Percentiles rank a stretch among this genome's conserved stretches.
These are phyloP conservation scores for Heloderma charlesbogerti DNA, from an alignment of 2,113 vertebrate species.

Conservation along the genomic window DNA sequence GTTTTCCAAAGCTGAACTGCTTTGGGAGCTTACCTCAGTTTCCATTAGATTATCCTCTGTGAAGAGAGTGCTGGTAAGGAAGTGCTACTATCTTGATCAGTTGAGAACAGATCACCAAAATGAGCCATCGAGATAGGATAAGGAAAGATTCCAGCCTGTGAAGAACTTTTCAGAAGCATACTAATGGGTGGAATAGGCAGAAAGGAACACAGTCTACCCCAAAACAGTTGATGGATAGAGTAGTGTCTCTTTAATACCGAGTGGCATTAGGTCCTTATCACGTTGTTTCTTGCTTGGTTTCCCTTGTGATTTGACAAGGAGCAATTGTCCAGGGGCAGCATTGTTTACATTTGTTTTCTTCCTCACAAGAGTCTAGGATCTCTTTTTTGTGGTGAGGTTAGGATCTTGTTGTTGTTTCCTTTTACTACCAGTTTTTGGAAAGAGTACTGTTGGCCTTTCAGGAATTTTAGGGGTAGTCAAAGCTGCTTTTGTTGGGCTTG, in stretches of 20 bases:
- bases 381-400: background rate
- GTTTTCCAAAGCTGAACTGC: background rate
- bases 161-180: background rate
- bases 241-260: conserved; percentile 1
- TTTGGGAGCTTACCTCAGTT: background rate
- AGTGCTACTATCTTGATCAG: background rate
- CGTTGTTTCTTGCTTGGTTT: background rate
- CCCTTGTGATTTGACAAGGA: background rate
- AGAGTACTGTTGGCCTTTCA: background rate
- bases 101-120: background rate
- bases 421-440: background rate
- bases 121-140: background rate
- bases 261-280: background rate
- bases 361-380: background rate
- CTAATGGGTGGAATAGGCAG: background rate
- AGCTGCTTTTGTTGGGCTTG: background rate
- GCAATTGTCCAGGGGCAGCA: background rate
- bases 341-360: background rate
- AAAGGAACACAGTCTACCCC: background rate
- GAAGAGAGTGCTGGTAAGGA: background rate
- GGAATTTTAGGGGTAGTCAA: background rate
- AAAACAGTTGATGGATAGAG: background rate
- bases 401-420: background rate
- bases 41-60: background rate
- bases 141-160: conserved; percentile 9